phyloP scores from a whole-genome alignment of 2,888 invertebrate genomes.

The Orthosia gracilis region DNA sequence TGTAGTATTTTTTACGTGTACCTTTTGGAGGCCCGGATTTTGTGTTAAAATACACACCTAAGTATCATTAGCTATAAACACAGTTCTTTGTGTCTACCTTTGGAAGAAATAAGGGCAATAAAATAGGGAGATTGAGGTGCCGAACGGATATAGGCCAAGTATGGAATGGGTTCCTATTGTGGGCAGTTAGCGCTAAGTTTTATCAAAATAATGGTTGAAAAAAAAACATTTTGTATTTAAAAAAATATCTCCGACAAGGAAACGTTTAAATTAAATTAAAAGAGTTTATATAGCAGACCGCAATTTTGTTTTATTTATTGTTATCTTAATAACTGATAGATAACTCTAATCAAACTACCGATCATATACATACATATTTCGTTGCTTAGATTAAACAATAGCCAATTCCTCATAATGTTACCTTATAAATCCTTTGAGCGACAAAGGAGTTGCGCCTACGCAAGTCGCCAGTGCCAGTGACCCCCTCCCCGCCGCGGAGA shows the following conservation, averaged over 20 bases:
- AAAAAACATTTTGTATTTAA: not conserved
- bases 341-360: conserved; percentile 61
- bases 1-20: conserved; percentile 87
- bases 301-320: conserved; percentile 53
- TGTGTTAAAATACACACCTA: conserved; percentile 91
- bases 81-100: conserved; percentile 88
- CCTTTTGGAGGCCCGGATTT: conserved; percentile 84
- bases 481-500: conserved; percentile 70
- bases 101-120: conserved; percentile 88
- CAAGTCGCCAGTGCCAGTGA: conserved; percentile 79
- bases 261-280: not conserved
- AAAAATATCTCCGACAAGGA: not conserved
- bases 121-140: conserved; percentile 83
- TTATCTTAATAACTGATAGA: conserved; percentile 49
- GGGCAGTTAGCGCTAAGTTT: not conserved
- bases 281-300: conserved; percentile 21
- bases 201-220: not conserved
- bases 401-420: conserved; percentile 77
- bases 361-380: conserved; percentile 51
- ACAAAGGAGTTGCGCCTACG: conserved; percentile 88
- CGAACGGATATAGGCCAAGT: conserved; percentile 76
- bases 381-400: conserved; percentile 66
- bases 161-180: conserved; percentile 73
- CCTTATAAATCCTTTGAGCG: conserved; percentile 83
- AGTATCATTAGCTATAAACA: conserved; percentile 91